phyloP scores from a whole-genome alignment of 2,797 vertebrate species.

The Staurois parvus region DNA sequence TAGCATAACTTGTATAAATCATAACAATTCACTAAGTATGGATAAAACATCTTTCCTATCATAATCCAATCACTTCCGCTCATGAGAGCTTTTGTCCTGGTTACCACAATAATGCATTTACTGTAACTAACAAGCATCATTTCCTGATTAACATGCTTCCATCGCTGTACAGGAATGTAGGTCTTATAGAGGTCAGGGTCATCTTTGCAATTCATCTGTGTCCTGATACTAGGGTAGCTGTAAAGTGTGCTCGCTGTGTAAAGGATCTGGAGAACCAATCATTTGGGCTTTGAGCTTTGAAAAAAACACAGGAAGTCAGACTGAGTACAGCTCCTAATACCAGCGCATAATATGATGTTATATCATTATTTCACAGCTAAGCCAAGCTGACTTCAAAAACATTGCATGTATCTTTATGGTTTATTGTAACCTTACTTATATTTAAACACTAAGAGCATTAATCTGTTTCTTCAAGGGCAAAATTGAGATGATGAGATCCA shows the following conservation, averaged over 20 bases:
- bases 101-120: constrained; percentile 98
- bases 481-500: neutral
- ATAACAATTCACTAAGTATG: constrained; percentile 91
- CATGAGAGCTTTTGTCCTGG: constrained; percentile 83
- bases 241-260: constrained; percentile 74
- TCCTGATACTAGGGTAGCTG: constrained; percentile 74
- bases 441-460: neutral
- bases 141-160: constrained; percentile 99
- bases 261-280: constrained; percentile 91
- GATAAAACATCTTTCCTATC: constrained; percentile 80
- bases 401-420: neutral
- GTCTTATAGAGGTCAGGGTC: constrained; percentile 84
- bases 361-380: constrained; percentile 10
- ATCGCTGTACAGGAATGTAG: constrained; percentile 93
- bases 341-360: constrained; percentile 1
- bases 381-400: constrained; percentile 9
- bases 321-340: constrained; percentile 1
- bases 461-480: neutral
- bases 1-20: constrained; percentile 93
- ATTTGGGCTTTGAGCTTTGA: constrained; percentile 69
- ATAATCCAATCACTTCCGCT: constrained; percentile 99
- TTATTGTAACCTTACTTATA: neutral
- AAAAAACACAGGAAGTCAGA: neutral
- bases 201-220: constrained; percentile 84
- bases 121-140: constrained; percentile 99